Conservation (phyloP, 2,113 vertebrate species). For the Apodemus sylvaticus region DNA sequence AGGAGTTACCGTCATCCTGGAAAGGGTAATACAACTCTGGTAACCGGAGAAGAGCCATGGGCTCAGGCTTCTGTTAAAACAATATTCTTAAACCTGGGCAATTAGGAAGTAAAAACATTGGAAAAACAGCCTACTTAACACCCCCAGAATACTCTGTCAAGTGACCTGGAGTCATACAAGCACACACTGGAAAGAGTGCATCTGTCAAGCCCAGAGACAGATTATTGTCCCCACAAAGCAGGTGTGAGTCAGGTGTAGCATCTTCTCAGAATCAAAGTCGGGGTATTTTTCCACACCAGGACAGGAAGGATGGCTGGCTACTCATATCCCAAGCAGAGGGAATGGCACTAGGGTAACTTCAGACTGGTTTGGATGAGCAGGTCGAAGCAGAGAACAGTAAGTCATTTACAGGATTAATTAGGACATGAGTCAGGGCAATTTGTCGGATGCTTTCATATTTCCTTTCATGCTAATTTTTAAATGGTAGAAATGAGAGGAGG, state of each 20-base stretch:
- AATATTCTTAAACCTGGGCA: not conserved
- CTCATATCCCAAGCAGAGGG: conserved; percentile 31
- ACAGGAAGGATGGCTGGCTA: not conserved
- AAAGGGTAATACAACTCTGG: not conserved
- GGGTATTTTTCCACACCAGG: not conserved
- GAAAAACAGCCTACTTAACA: not conserved
- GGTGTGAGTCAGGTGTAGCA: rapidly evolving
- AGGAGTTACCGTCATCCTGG: not conserved
- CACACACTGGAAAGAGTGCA: rapidly evolving
- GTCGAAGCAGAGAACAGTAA: conserved; percentile 57
- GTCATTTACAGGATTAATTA: not conserved
- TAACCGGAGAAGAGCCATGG: not conserved
- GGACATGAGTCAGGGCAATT: conserved; percentile 31
- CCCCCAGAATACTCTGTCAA: no score
- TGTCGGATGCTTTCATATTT: not conserved
- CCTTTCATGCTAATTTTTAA: conserved; percentile 35
- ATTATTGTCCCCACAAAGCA: rapidly evolving
- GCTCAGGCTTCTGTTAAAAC: not conserved
- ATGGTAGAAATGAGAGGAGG: not conserved
- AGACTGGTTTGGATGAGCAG: conserved; percentile 77
- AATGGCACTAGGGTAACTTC: conserved; percentile 59
- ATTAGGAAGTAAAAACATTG: not conserved
- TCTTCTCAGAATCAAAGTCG: not conserved
- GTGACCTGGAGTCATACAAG: not conserved
- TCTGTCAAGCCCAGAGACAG: not conserved